Conservation (phyloP, 2,888 invertebrate genomes). For the Drosophila meridiana region DNA sequence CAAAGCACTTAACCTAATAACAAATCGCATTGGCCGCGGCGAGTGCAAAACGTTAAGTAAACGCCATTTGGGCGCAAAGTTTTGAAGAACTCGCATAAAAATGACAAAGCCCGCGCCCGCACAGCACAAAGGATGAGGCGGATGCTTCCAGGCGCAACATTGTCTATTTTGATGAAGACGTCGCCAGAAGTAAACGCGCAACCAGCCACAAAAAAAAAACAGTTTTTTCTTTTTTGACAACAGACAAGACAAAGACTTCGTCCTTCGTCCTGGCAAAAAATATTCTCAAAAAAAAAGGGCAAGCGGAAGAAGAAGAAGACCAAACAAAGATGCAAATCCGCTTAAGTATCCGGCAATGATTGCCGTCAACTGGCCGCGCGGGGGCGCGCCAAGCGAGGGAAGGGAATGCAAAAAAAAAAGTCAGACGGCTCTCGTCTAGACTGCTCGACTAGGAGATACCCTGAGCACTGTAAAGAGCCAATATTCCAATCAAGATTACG, state of each 20-base stretch:
- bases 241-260: constrained; percentile 49
- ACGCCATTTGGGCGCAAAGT: constrained; percentile 70
- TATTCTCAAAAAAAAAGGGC: neutral
- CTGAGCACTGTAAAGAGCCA: too few relatives aligned
- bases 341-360: constrained; percentile 82
- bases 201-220: constrained; percentile 35
- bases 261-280: constrained; percentile 5
- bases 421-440: too few relatives aligned
- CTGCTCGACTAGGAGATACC: too few relatives aligned
- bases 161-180: constrained; percentile 73
- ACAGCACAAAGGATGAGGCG: neutral
- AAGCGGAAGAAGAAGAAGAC: constrained; percentile 13
- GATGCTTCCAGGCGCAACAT: constrained; percentile 35
- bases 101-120: constrained; percentile 61
- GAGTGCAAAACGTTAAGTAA: constrained; percentile 72
- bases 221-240: constrained; percentile 52
- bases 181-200: constrained; percentile 52
- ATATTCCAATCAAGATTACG: too few relatives aligned
- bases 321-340: constrained; percentile 80
- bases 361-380: constrained; percentile 57
- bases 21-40: constrained; percentile 42
- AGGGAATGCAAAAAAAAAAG: neutral
- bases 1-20: constrained; percentile 78
- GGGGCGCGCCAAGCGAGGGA: constrained; percentile 1
- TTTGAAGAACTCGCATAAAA: constrained; percentile 80